phyloP scores from a whole-genome alignment of 2,888 invertebrate genomes.

The Rambutsinella grinnellia region DNA sequence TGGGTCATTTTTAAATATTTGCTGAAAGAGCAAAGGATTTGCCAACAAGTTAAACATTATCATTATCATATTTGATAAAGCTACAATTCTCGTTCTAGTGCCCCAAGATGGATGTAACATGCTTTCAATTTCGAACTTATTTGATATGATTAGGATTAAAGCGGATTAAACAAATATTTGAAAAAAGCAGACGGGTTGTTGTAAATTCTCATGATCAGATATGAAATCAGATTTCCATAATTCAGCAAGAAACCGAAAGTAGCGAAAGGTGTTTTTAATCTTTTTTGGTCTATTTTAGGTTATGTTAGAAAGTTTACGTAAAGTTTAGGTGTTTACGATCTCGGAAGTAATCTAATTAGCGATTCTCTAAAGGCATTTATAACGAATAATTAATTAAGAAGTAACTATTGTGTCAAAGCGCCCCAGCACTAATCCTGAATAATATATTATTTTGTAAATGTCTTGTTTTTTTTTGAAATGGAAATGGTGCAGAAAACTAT shows the following conservation, averaged over 20 bases:
- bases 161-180: not conserved
- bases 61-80: not conserved
- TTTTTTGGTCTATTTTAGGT: no score
- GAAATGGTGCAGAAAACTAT: no score
- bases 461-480: no score
- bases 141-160: no score
- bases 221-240: constrained; percentile 10
- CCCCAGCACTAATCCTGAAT: not conserved
- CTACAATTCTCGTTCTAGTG: not conserved
- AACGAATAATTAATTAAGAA: not conserved
- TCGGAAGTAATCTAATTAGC: not conserved
- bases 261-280: constrained; percentile 18
- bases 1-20: not conserved
- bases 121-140: no score
- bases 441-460: no score
- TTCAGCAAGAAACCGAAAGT: no score
- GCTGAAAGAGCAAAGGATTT: not conserved
- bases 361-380: not conserved
- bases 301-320: not conserved
- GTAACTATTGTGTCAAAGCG: not conserved
- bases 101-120: no score
- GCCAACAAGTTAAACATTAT: not conserved
- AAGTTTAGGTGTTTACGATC: not conserved
- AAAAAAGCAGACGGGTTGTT: not conserved
- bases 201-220: not conserved